Evolutionary conservation across 2,888 invertebrate species (phyloP).

Genomic region (Adineta ricciae): DNA sequence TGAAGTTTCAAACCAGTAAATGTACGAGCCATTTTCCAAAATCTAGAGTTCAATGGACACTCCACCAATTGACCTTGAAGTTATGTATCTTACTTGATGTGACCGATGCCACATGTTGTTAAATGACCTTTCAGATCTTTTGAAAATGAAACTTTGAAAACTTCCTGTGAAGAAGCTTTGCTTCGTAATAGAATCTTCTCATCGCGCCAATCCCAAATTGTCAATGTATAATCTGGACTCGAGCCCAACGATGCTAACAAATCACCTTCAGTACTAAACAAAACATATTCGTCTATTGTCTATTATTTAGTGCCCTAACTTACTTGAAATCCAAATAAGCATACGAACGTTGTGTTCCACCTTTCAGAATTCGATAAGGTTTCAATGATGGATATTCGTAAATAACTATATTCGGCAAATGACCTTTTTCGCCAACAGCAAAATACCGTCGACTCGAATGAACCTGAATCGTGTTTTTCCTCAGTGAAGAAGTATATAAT

Average conservation of each 20-base stretch:
- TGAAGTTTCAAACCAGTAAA: conserved; percentile 81
- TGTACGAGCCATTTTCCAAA: conserved; percentile 82
- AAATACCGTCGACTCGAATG: conserved; percentile 60
- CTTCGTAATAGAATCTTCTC: conserved; percentile 66
- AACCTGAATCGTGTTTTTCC: too few species aligned
- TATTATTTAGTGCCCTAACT: conserved; percentile 22
- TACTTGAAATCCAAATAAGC: conserved; percentile 58
- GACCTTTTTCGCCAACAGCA: conserved; percentile 73
- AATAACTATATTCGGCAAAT: conserved; percentile 64
- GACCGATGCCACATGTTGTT: conserved; percentile 62
- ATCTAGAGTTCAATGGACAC: conserved; percentile 57
- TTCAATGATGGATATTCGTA: conserved; percentile 73
- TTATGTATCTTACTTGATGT: conserved; percentile 43
- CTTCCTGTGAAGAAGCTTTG: conserved; percentile 72
- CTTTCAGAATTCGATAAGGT: conserved; percentile 63
- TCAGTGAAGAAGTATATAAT: background rate
- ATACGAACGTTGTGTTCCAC: conserved; percentile 66
- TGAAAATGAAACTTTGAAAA: conserved; percentile 70
- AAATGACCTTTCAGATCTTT: conserved; percentile 67
- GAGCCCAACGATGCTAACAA: conserved; percentile 71
- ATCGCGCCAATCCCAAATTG: conserved; percentile 76
- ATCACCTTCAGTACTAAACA: conserved; percentile 65
- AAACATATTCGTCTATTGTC: background rate
- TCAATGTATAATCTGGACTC: conserved; percentile 73
- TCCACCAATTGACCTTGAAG: too few species aligned